Evolutionary conservation across 1,140 invertebrate genomes (phyloP), one percentile per base, ranked within the genome.

Genomic region (Lethrus apterus): DNA sequence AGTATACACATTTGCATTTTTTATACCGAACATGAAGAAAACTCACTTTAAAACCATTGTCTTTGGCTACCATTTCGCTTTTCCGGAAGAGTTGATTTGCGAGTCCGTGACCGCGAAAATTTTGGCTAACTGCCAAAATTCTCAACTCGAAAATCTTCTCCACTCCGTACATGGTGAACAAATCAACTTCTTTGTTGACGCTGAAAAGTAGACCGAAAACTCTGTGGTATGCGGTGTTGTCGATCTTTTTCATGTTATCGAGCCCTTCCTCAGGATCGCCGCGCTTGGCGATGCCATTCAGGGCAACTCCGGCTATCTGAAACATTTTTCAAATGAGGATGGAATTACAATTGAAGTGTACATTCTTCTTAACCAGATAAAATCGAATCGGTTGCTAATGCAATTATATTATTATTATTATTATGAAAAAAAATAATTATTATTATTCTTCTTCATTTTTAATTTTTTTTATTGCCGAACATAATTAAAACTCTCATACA

Each of bases 111-210:
- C 84, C 84, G 5, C 86, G 72, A 48, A 75, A 84, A 31, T 69
- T 63, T 15, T 76, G 70, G 45, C 84, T 80, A 4, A 88, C 83
- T 18, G 83, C 85, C 7, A 89, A 76, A 48, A 89, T 87, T 33
- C 85, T 72, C 51, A 83, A 80, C 62, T 89, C 86, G 54, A 89
- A 83, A n/a, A 87, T 75, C 44, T 78, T 73, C 20, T 84, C 77
- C 3, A 86, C 79, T 33, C 74, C 61, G 63, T 79, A 84, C 36
- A 73, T 77, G 2, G 54, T 54, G 56, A 82, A 84, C 2, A 84
- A 59, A 67, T 83, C 71, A 23, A 77, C 52, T 43, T 74, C 71
- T 24, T 77, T 65, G 50, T 80, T 83, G 14, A 78, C 61, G n/a
- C 70, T 70, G 54, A 81, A 76, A 4, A 85, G 64, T 26, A 83